These are phyloP conservation scores for Hybognathus amarus DNA, from an alignment of 2,797 vertebrate species.

Conservation along the genomic window DNA sequence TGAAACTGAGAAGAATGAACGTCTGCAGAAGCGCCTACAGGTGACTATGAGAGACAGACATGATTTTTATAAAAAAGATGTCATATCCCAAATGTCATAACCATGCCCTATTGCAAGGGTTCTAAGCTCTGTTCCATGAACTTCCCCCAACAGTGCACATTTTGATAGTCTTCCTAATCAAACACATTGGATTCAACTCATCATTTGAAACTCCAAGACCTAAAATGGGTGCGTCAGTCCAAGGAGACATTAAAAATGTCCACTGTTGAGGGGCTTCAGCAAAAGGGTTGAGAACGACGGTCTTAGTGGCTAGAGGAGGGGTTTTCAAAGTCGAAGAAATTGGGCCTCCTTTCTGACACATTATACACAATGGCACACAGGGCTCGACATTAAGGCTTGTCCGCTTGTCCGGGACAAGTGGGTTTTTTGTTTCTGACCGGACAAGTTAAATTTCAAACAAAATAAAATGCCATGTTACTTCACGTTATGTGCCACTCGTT, in stretches of 20 bases:
- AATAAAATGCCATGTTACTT: too few relatives aligned
- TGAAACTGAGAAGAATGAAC: slow-evolving; percentile 93
- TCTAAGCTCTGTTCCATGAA: neutral
- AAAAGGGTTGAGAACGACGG: neutral
- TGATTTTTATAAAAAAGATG: neutral
- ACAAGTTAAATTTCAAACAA: too few relatives aligned
- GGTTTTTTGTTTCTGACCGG: too few relatives aligned
- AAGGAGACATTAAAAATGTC: neutral
- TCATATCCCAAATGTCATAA: neutral
- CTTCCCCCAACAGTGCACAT: neutral
- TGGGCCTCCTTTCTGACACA: neutral
- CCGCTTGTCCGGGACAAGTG: too few relatives aligned
- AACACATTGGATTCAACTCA: neutral
- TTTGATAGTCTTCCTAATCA: neutral
- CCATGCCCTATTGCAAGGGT: neutral
- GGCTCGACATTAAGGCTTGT: too few relatives aligned
- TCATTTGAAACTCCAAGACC: neutral
- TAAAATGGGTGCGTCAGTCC: neutral
- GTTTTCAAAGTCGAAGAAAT: neutral
- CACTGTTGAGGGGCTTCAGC: neutral
- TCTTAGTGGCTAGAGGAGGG: neutral
- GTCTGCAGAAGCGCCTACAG: slow-evolving; percentile 94
- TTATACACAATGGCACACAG: too few relatives aligned
- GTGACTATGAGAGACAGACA: slow-evolving; percentile 68
- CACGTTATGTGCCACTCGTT: too few relatives aligned